A percentile compares a stretch with the other conserved stretches of the same genome.
Conservation (phyloP, 2,888 invertebrate species). For the Epinotia bilunana region DNA sequence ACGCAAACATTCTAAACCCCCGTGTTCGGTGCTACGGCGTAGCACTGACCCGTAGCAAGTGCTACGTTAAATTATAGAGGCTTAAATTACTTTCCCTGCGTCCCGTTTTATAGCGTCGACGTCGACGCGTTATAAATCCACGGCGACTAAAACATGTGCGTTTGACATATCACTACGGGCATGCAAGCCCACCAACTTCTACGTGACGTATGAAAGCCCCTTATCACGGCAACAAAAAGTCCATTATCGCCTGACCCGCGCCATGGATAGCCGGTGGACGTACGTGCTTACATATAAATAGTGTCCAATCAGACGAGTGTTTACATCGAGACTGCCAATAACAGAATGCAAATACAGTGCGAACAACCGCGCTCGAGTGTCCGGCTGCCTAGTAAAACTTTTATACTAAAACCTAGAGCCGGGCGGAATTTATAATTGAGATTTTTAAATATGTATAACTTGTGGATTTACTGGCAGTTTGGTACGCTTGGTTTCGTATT, state of each 20-base stretch:
- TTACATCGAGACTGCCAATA: constrained; percentile 77
- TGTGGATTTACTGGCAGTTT: background rate
- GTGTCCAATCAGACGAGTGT: constrained; percentile 76
- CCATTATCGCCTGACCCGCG: constrained; percentile 34
- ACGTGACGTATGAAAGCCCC: constrained; percentile 9
- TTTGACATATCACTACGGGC: constrained; percentile 40
- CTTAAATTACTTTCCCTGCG: constrained; percentile 43
- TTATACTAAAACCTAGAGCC: constrained; percentile 32
- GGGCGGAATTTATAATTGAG: constrained; percentile 17
- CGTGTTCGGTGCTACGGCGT: constrained; percentile 34
- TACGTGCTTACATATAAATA: constrained; percentile 51
- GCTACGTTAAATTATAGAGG: constrained; percentile 44
- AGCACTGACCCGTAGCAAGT: constrained; percentile 38
- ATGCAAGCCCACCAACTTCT: constrained; percentile 18
- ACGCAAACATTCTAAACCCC: constrained; percentile 6
- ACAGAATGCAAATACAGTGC: constrained; percentile 78
- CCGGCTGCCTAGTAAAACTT: constrained; percentile 39
- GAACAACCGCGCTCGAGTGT: constrained; percentile 55
- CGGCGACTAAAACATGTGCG: constrained; percentile 43
- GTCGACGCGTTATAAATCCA: constrained; percentile 43
- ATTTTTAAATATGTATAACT: constrained; percentile 25
- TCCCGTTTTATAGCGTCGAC: constrained; percentile 42
- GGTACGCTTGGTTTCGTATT: background rate
- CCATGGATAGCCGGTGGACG: constrained; percentile 56
- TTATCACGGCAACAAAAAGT: constrained; percentile 15